Conservation (phyloP, 2,888 invertebrate species). For the Pycnomerus fuliginosus region DNA sequence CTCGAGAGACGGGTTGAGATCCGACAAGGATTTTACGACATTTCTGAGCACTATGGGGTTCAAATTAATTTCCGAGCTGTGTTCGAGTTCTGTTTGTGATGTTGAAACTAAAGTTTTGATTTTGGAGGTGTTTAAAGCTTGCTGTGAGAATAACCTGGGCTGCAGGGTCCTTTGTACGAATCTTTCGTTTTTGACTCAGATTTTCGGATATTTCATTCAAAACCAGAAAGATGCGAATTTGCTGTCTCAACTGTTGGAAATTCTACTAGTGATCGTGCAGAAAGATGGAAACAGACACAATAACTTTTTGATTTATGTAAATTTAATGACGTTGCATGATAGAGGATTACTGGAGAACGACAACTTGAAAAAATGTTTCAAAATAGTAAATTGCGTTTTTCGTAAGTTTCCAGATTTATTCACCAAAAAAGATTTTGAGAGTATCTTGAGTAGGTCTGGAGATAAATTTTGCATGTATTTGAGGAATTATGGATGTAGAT, state of each 20-base stretch:
- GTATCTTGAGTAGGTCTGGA: neutral
- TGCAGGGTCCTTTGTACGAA: slow-evolving; percentile 65
- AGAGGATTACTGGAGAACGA: slow-evolving; percentile 1
- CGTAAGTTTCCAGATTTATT: slow-evolving; percentile 14
- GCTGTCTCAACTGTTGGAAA: slow-evolving; percentile 5
- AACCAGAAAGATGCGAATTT: neutral
- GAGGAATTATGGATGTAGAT: slow-evolving; percentile 2
- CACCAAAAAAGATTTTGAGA: neutral
- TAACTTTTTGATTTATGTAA: slow-evolving; percentile 13
- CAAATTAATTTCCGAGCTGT: slow-evolving; percentile 75
- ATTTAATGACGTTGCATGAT: slow-evolving; percentile 6
- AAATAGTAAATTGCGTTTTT: slow-evolving; percentile 3
- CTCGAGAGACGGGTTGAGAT: slow-evolving; percentile 73
- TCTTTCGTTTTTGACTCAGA: slow-evolving; percentile 58
- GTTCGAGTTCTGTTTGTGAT: slow-evolving; percentile 64
- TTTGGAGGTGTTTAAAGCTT: slow-evolving; percentile 63
- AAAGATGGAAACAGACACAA: slow-evolving; percentile 1
- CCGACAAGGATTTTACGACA: slow-evolving; percentile 71
- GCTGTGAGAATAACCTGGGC: slow-evolving; percentile 65
- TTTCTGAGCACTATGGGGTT: slow-evolving; percentile 72
- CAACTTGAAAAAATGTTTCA: slow-evolving; percentile 1
- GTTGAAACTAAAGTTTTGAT: slow-evolving; percentile 64
- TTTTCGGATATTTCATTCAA: slow-evolving; percentile 1
- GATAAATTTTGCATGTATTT: slow-evolving; percentile 11
- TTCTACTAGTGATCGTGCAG: slow-evolving; percentile 9